Base-by-base conservation (phyloP, 2,113 vertebrate genomes). In the Ornithorhynchus anatinus region DNA sequence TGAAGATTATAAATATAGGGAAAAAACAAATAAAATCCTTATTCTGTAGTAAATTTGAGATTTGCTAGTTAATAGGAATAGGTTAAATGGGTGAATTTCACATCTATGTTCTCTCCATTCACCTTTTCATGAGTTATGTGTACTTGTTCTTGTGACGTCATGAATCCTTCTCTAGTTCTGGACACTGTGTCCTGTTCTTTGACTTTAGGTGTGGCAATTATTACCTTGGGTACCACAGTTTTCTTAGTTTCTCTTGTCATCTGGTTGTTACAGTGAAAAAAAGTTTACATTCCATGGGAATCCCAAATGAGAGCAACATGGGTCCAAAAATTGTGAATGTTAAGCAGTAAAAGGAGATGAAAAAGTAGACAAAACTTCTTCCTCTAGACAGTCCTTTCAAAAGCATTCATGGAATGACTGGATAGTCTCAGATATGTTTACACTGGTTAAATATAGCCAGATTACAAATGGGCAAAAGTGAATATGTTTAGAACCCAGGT, bases 201-300 rank as follows among this genome's bases (percentile, higher is more conserved):
- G 72, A 59, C 54, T 91, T 88, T 91, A 48, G 93, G 93, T 39
- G 84, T 66, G 59, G 91, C 88, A 77, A 92, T 90, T 90, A 90
- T 85, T 76, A 92, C 91, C 76, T 81, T 88, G 10, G 91, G 86
- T 69, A 89, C 78, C 75, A 93, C 88, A 77, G 86, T 80, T 88
- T 91, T 94, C 43, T 91, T 92, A 74, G 88, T 80, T 90, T 93
- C 92, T 80, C 91, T 94, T 83, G 47, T 90, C 39, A 87, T 72
- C 94, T 94, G 81, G 59, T 77, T 5, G 86, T 87, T 86, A 44
- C 3, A 77, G 75, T 48, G 32, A 71, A 62, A 72, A 61, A 81
- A 33, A 68, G 51, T 69, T 76, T 81, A 58, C 48, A 36, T 74
- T 19, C 65, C 15, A 43, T 20, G 33, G 33, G 62, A n/a, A 8